Percentiles rank a stretch among this genome's conserved stretches.
Conservation (phyloP, 2,888 invertebrate genomes). For the Nymphalis polychloros region DNA sequence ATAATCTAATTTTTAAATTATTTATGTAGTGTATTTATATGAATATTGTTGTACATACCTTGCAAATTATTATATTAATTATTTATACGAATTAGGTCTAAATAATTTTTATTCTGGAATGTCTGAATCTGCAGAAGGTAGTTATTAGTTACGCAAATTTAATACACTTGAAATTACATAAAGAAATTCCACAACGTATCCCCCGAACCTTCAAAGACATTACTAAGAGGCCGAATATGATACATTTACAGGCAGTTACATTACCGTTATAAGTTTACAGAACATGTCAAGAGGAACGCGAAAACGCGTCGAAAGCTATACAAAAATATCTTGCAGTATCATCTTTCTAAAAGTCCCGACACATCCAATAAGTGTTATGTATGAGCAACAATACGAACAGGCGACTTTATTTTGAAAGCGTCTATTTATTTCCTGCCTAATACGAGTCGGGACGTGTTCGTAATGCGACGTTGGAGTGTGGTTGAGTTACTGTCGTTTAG, state of each 20-base stretch:
- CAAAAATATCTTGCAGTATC: slow-evolving; percentile 28
- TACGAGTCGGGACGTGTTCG: slow-evolving; percentile 36
- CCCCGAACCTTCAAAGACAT: not conserved
- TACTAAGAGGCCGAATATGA: not conserved
- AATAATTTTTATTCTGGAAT: no score
- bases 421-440: slow-evolving; percentile 34
- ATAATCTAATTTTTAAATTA: no score
- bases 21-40: no score
- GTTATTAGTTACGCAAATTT: no score
- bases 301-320: slow-evolving; percentile 10
- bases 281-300: not conserved
- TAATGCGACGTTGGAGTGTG: slow-evolving; percentile 35
- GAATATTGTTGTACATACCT: no score
- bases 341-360: slow-evolving; percentile 35
- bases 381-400: slow-evolving; percentile 35
- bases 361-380: slow-evolving; percentile 41
- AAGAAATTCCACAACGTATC: no score
- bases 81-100: no score
- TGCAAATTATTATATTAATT: no score
- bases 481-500: slow-evolving; percentile 29
- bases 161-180: not conserved
- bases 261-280: not conserved
- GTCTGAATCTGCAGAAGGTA: no score
- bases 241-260: slow-evolving; percentile 2
- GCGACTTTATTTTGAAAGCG: slow-evolving; percentile 38